These are phyloP conservation scores for Crepidodera aurea DNA, from an alignment of 2,888 invertebrate species.

Conservation along the genomic window DNA sequence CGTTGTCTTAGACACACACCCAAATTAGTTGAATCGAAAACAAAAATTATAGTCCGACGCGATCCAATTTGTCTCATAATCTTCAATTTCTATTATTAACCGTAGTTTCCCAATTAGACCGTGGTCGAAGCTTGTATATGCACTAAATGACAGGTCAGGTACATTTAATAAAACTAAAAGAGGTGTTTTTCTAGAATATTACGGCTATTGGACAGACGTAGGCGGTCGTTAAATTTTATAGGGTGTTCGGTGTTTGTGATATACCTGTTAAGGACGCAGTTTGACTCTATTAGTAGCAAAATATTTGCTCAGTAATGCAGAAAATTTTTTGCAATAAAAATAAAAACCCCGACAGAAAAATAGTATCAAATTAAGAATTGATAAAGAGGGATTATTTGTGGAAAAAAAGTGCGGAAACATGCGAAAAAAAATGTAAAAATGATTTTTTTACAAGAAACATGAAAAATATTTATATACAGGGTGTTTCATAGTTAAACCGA, in stretches of 20 bases:
- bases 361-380: too few species aligned
- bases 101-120: conserved; percentile 45
- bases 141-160: conserved; percentile 44
- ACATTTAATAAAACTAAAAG: conserved; percentile 40
- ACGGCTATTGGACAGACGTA: conserved; percentile 32
- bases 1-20: conserved; percentile 35
- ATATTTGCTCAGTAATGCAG: neutral
- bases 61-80: conserved; percentile 45
- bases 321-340: too few species aligned
- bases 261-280: conserved; percentile 7
- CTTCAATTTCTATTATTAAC: conserved; percentile 49
- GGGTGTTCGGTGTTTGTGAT: conserved; percentile 19
- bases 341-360: too few species aligned
- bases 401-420: too few species aligned
- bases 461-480: too few species aligned
- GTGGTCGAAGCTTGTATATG: conserved; percentile 12
- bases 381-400: too few species aligned
- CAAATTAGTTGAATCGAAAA: conserved; percentile 48
- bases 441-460: too few species aligned
- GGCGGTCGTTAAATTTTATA: conserved; percentile 34
- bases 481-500: too few species aligned
- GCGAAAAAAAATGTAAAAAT: too few species aligned
- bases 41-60: conserved; percentile 48
- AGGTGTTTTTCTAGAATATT: conserved; percentile 25
- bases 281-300: neutral